These are phyloP conservation scores for Zaprionus lachaisei DNA, from an alignment of 1,140 invertebrate species.

Conservation along the genomic window DNA sequence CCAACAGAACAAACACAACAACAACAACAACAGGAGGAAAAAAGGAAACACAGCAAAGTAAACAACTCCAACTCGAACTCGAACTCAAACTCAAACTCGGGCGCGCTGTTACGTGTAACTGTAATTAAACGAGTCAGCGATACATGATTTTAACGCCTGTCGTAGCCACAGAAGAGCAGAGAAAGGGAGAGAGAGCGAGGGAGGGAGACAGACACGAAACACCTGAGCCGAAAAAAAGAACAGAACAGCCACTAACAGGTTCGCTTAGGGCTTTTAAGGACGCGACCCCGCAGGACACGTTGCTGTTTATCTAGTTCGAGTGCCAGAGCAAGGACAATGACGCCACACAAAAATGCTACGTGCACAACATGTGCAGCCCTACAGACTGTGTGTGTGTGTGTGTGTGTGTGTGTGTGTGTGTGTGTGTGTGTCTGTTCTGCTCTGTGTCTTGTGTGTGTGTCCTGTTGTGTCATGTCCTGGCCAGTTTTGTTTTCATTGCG, in stretches of 20 bases:
- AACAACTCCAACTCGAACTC: slow-evolving; percentile 13
- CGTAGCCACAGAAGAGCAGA: slow-evolving; percentile 45
- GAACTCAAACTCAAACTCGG: slow-evolving; percentile 19
- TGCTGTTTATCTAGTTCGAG: slow-evolving; percentile 45
- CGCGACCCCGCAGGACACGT: slow-evolving; percentile 45
- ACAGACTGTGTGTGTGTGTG: slow-evolving; percentile 20
- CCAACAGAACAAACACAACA: slow-evolving; percentile 15
- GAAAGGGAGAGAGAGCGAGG: not conserved
- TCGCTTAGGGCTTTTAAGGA: slow-evolving; percentile 77
- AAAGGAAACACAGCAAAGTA: slow-evolving; percentile 5
- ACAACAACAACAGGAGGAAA: not conserved
- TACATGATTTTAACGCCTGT: slow-evolving; percentile 82
- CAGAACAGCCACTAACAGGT: slow-evolving; percentile 54
- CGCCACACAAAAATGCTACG: slow-evolving; percentile 63
- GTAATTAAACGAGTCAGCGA: slow-evolving; percentile 81
- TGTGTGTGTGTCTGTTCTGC: slow-evolving; percentile 16
- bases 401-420: not conserved
- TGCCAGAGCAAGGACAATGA: slow-evolving; percentile 64
- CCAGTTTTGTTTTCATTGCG: slow-evolving; percentile 80
- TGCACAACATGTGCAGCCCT: slow-evolving; percentile 64
- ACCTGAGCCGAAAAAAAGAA: slow-evolving; percentile 44
- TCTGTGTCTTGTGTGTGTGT: slow-evolving; percentile 12
- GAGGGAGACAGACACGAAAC: slow-evolving; percentile 33
- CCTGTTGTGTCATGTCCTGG: slow-evolving; percentile 74
- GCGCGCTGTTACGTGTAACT: slow-evolving; percentile 72